Percentiles rank a stretch among this genome's conserved stretches.
phyloP scores from a whole-genome alignment of 2,888 invertebrate species.

The Netelia fuscicornis region DNA sequence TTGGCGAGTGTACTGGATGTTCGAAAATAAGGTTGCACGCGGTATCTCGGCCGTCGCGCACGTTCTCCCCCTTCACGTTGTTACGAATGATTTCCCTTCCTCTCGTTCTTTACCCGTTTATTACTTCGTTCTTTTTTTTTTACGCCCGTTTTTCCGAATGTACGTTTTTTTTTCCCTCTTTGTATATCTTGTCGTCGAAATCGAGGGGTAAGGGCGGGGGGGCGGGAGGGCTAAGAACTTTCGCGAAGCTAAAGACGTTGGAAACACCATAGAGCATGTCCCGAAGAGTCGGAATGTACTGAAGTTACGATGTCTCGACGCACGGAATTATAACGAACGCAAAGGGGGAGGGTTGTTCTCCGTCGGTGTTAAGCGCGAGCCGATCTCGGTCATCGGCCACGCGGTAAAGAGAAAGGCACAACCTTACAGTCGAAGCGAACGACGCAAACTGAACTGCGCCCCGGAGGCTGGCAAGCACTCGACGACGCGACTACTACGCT shows the following conservation, averaged over 20 bases:
- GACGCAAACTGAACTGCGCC: slow-evolving; percentile 80
- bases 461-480: slow-evolving; percentile 73
- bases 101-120: background rate
- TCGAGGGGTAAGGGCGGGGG: background rate
- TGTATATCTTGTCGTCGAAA: background rate
- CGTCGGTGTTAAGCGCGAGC: background rate
- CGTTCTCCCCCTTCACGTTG: background rate
- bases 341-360: background rate
- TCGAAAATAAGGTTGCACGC: slow-evolving; percentile 6
- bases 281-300: slow-evolving; percentile 11
- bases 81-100: background rate
- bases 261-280: background rate
- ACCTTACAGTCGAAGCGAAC: slow-evolving; percentile 75
- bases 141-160: background rate
- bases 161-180: background rate
- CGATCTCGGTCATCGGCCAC: background rate
- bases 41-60: background rate
- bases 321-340: slow-evolving; percentile 36
- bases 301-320: slow-evolving; percentile 24
- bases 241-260: background rate
- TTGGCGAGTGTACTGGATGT: background rate
- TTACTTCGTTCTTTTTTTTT: background rate
- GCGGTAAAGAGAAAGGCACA: slow-evolving; percentile 43
- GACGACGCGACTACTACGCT: slow-evolving; percentile 65
- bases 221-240: background rate